phyloP scores from a whole-genome alignment of 1,140 invertebrate species.

The Drosophila auraria region DNA sequence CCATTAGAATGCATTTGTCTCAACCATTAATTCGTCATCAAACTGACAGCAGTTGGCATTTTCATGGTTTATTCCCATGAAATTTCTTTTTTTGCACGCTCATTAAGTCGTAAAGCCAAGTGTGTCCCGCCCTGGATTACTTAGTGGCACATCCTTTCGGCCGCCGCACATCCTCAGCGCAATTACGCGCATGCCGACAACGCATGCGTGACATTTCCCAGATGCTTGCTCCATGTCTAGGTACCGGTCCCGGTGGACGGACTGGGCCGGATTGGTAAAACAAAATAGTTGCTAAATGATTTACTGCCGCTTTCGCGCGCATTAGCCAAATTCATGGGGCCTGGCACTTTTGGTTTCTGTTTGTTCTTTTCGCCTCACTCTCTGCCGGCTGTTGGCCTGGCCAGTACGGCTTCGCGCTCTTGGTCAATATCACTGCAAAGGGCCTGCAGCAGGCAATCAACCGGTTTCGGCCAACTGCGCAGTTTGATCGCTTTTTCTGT shows the following conservation, averaged over 20 bases:
- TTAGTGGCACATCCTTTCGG: slow-evolving; percentile 23
- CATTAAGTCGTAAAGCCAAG: slow-evolving; percentile 28
- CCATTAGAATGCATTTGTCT: neutral
- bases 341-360: slow-evolving; percentile 46
- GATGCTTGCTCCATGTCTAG: slow-evolving; percentile 41
- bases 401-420: slow-evolving; percentile 12
- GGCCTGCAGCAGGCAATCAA: slow-evolving; percentile 37
- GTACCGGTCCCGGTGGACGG: neutral
- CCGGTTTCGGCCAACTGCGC: slow-evolving; percentile 69
- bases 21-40: neutral
- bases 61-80: neutral
- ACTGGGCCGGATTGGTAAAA: slow-evolving; percentile 11
- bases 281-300: slow-evolving; percentile 73
- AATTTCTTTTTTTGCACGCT: slow-evolving; percentile 16
- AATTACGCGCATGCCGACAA: slow-evolving; percentile 66
- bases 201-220: slow-evolving; percentile 80
- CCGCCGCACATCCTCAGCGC: slow-evolving; percentile 32
- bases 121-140: slow-evolving; percentile 14
- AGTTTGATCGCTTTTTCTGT: slow-evolving; percentile 35
- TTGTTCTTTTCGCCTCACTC: slow-evolving; percentile 24
- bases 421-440: slow-evolving; percentile 49
- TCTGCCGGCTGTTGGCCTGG: slow-evolving; percentile 6
- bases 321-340: slow-evolving; percentile 42
- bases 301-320: slow-evolving; percentile 57
- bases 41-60: too few relatives aligned